Conservation (phyloP, 2,113 vertebrate genomes). For the Ursus arctos region DNA sequence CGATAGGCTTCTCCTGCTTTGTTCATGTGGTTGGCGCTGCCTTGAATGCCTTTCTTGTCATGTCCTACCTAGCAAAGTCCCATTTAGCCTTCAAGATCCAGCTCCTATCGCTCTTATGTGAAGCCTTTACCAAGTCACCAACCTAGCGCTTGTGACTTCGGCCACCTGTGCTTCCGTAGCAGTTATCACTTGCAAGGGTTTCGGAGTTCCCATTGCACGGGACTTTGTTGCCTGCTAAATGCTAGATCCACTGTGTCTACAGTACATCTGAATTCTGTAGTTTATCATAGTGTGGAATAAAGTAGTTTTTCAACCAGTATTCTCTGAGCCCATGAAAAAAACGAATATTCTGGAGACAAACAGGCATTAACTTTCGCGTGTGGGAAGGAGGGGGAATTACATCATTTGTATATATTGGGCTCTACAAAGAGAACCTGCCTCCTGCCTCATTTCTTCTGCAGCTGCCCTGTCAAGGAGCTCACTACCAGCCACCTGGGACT, state of each 20-base stretch:
- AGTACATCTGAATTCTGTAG: not conserved
- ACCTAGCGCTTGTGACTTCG: not conserved
- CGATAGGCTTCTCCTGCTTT: not conserved
- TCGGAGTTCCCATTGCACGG: not conserved
- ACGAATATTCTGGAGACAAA: not conserved
- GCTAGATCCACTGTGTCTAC: not conserved
- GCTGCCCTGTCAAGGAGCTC: rapidly evolving
- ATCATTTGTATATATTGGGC: not conserved
- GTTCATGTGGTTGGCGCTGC: no score
- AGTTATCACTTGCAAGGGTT: not conserved
- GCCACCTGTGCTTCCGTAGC: not conserved
- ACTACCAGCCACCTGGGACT: not conserved
- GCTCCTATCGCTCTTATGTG: not conserved
- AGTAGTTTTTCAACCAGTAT: not conserved
- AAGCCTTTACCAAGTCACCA: not conserved
- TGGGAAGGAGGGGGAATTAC: not conserved
- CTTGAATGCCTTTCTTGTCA: not conserved
- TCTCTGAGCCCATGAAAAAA: not conserved
- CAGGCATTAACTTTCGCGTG: not conserved
- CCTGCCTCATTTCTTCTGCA: not conserved
- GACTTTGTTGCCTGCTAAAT: not conserved
- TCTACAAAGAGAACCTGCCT: not conserved
- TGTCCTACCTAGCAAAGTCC: not conserved
- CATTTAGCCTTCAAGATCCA: not conserved
- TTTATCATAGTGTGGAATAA: not conserved